Evolutionary conservation across 2,888 invertebrate species (phyloP).

Genomic region (Dyspetes luteomarginatus): DNA sequence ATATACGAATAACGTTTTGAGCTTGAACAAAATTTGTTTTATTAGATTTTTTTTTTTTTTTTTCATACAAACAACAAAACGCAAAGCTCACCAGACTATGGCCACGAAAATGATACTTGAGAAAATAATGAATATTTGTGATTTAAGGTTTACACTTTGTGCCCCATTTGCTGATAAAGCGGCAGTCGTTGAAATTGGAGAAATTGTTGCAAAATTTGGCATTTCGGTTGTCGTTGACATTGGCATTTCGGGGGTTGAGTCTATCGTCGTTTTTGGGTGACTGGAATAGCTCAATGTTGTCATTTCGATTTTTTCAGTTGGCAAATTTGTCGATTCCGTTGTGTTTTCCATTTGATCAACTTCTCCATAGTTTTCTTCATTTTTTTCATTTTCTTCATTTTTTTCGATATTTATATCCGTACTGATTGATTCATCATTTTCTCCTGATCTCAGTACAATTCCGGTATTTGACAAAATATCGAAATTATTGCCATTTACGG

Average conservation of each 20-base stretch:
- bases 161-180: background rate
- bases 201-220: background rate
- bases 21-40: slow-evolving; percentile 3
- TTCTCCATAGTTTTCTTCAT: background rate
- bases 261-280: background rate
- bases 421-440: background rate
- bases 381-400: background rate
- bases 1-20: slow-evolving; percentile 69
- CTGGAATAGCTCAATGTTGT: background rate
- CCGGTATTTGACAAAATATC: slow-evolving; percentile 10
- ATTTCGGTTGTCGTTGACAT: background rate
- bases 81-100: background rate
- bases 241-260: background rate
- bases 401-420: background rate
- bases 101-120: background rate
- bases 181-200: background rate
- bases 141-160: background rate
- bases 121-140: background rate
- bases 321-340: background rate
- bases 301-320: background rate
- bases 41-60: background rate
- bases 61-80: background rate
- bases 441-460: slow-evolving; percentile 11
- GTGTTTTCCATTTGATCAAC: background rate
- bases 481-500: slow-evolving; percentile 19